Base-by-base conservation (phyloP, 1,140 invertebrate species). In the Pachypeltis micranthus region DNA sequence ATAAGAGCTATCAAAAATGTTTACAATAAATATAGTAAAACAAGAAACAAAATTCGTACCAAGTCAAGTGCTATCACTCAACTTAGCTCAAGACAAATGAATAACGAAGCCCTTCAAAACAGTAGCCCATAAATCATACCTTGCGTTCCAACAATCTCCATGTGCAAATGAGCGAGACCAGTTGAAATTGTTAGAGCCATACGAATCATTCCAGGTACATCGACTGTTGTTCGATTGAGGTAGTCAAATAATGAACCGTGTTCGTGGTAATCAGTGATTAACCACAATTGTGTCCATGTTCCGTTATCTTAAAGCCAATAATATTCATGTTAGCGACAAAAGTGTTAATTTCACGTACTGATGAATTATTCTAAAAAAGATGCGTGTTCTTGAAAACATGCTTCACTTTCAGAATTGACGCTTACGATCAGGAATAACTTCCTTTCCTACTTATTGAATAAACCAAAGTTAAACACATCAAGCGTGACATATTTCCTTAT, bases 161-260 rank as follows among this genome's bases (percentile, higher is more conserved):
- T 93, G 72, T 97, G 94, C 25, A 97, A 76, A 79, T 96, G 93
- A n/a, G 93, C 83, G 24, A 97, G 73, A 0, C 93, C 93, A 74
- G 88, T 91, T 1, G 87, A 84, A 54, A 90, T 86, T 1, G 91
- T 91, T 51, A 92, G 76, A 60, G 88, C 87, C 65, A 96, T 85
- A 67, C 81, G 81, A 63, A 95, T 81, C 77, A 93, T 85, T 71
- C 91, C 87, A 66, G 85, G 81, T 65, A 86, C 81, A 60, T 83
- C 85, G 1, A 96, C 74, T 1, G 87, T 84, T 14, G 83, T 86
- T 12, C 83, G 76, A 71, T 86, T 90, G 29, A 97, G 78, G 75
- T 93, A 88, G 78, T 97, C 93, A 74, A 90, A 95, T n/a, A 98
- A 78, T 4, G 93, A 96, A 3, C 95, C 94, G 70, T 91, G 79